Evolutionary conservation across 2,113 vertebrate genomes (phyloP).

Genomic region (Scolopax mira): DNA sequence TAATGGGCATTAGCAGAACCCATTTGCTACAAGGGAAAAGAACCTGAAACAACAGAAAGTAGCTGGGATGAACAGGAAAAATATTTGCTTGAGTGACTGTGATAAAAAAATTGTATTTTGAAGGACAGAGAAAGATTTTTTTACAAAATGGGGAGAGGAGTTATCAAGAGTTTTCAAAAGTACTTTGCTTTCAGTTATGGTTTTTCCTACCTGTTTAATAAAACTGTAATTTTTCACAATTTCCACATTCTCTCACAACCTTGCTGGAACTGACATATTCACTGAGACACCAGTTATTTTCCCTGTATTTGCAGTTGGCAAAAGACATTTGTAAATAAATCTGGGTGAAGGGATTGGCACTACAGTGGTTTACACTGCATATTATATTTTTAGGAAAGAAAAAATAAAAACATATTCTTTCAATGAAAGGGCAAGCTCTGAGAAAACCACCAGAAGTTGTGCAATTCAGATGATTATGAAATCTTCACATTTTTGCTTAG

Average conservation of each 20-base stretch:
- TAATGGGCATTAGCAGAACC: neutral
- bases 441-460: conserved; percentile 16
- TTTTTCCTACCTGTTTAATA: neutral
- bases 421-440: conserved; percentile 17
- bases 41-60: neutral
- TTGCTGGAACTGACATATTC: neutral
- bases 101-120: neutral
- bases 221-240: neutral
- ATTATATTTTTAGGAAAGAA: conserved; percentile 18
- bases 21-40: neutral
- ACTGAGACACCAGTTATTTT: neutral
- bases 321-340: neutral
- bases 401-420: conserved; percentile 30
- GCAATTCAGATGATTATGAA: conserved; percentile 45
- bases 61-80: neutral
- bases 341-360: conserved; percentile 2
- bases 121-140: neutral
- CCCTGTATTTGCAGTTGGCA: neutral
- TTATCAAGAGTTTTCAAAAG: neutral
- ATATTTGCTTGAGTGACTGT: neutral
- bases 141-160: neutral
- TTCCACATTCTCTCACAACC: neutral
- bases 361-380: neutral
- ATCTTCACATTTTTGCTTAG: conserved; percentile 20
- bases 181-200: neutral